Conservation (phyloP, 1,140 invertebrate species). For the Temnothorax curvispinosus region DNA sequence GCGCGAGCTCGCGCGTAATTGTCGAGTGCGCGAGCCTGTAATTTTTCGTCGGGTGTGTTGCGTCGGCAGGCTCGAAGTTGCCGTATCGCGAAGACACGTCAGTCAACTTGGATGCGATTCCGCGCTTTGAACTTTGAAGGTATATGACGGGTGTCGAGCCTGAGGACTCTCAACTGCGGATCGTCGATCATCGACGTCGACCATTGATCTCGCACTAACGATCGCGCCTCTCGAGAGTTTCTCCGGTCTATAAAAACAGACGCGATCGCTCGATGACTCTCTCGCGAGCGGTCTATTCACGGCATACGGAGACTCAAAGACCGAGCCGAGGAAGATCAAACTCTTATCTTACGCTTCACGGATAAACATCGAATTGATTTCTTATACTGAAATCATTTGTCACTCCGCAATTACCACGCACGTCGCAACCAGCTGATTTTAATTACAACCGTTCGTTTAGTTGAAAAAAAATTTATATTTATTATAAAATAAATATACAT, state of each 20-base stretch:
- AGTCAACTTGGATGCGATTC: constrained; percentile 16
- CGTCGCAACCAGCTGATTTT: not conserved
- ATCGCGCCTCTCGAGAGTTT: constrained; percentile 39
- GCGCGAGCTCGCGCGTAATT: not conserved
- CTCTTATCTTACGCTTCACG: not conserved
- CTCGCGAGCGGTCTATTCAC: constrained; percentile 32
- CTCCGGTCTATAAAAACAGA: constrained; percentile 55
- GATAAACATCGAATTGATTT: not conserved
- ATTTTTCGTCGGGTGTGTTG: constrained; percentile 21
- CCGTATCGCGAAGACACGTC: constrained; percentile 22
- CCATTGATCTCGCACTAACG: constrained; percentile 50
- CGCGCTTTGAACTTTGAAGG: constrained; percentile 52
- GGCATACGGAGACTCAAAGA: not conserved
- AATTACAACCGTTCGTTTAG: not conserved
- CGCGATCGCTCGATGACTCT: constrained; percentile 12
- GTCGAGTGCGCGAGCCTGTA: not conserved
- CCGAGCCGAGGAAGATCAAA: not conserved
- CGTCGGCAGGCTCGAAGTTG: not conserved
- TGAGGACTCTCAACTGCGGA: constrained; percentile 41
- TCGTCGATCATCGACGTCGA: constrained; percentile 43
- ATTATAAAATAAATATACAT: not conserved
- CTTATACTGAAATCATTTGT: not conserved
- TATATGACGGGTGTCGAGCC: constrained; percentile 16
- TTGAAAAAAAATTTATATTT: not conserved
- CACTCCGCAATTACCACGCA: not conserved